Conservation (phyloP, 2,797 vertebrate genomes). For the Bryconaethiops microstoma region DNA sequence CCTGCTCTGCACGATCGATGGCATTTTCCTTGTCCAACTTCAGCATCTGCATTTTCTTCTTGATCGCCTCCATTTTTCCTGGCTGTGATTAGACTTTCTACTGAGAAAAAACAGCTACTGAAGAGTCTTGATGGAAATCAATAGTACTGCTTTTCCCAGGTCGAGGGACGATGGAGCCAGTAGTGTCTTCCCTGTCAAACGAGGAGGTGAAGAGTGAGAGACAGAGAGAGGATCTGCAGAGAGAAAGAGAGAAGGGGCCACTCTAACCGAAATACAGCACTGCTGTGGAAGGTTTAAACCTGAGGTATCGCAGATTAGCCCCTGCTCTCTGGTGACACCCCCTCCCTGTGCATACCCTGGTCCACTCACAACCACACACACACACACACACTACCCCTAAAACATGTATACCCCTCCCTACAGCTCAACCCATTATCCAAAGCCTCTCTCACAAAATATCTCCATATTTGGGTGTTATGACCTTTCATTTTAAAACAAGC, state of each 20-base stretch:
- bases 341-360: conserved; percentile 65
- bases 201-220: conserved; percentile 26
- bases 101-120: not conserved
- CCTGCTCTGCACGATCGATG: conserved; percentile 91
- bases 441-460: conserved; percentile 72
- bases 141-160: conserved; percentile 19
- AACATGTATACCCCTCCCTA: conserved; percentile 51
- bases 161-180: conserved; percentile 47
- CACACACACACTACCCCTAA: conserved; percentile 53
- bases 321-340: conserved; percentile 75
- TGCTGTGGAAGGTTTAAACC: conserved; percentile 81
- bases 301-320: conserved; percentile 77
- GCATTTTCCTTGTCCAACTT: conserved; percentile 97
- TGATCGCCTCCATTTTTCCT: conserved; percentile 93
- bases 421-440: conserved; percentile 59
- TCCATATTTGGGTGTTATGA: conserved; percentile 87
- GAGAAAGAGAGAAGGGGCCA: conserved; percentile 60
- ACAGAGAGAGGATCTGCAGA: conserved; percentile 47
- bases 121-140: not conserved
- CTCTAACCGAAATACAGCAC: conserved; percentile 72
- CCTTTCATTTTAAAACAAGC: conserved; percentile 70
- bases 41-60: conserved; percentile 99
- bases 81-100: conserved; percentile 31
- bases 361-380: conserved; percentile 63
- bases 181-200: not conserved